These are phyloP conservation scores for Sebastes vulpes DNA, from an alignment of 2,797 vertebrate genomes.

Conservation along the genomic window DNA sequence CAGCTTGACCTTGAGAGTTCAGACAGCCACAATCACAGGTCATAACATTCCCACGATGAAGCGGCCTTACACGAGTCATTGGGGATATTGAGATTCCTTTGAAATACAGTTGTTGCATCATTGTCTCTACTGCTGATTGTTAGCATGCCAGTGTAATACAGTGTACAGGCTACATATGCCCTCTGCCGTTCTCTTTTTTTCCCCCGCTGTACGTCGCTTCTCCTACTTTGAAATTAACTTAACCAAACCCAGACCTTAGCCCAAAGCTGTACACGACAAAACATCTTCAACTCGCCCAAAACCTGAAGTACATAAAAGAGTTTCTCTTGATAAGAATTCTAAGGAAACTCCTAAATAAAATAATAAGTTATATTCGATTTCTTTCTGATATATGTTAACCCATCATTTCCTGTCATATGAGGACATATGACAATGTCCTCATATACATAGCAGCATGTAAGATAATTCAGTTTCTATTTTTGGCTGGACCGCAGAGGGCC, in stretches of 20 bases:
- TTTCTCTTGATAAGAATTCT: neutral
- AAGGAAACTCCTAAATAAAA: neutral
- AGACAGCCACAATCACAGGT: neutral
- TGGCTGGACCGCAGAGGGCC: no score
- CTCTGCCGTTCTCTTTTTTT: neutral
- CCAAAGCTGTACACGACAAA: neutral
- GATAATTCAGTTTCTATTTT: neutral
- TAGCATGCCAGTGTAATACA: neutral
- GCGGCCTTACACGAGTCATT: neutral
- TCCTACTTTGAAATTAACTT: neutral
- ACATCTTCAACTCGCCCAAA: neutral
- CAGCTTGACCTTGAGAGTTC: neutral
- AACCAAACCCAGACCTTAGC: neutral
- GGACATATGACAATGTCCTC: neutral
- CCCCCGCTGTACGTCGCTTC: neutral
- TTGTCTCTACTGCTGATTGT: neutral
- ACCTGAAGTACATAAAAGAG: neutral
- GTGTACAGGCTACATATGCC: neutral
- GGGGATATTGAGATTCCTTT: neutral
- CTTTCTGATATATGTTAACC: neutral
- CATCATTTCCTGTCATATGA: neutral
- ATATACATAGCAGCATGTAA: neutral
- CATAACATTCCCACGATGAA: neutral
- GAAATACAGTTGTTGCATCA: neutral
- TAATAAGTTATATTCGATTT: neutral